Evolutionary conservation across 2,113 vertebrate genomes (phyloP).

Genomic region (Daubentonia madagascariensis): DNA sequence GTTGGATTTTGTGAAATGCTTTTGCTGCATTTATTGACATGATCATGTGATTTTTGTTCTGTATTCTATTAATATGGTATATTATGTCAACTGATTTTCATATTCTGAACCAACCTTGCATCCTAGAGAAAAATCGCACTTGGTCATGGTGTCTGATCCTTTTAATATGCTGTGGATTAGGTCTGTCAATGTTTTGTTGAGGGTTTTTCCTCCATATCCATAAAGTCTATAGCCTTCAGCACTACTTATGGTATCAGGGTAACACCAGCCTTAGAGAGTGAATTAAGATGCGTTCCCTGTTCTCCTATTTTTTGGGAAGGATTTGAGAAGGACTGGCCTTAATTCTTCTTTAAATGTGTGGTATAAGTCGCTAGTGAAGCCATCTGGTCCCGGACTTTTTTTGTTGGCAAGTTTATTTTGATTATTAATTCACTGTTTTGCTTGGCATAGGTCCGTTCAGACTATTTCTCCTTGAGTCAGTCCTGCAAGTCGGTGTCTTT

Average conservation of each 20-base stretch:
- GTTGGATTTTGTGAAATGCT: fast-evolving
- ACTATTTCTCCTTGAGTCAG: not conserved
- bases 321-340: not conserved
- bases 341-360: not conserved
- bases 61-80: fast-evolving
- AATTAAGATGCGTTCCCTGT: fast-evolving
- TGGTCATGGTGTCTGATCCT: fast-evolving
- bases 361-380: fast-evolving
- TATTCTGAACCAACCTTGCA: fast-evolving
- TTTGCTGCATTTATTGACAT: fast-evolving
- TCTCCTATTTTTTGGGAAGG: not conserved
- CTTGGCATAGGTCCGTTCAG: fast-evolving
- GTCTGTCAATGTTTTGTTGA: fast-evolving
- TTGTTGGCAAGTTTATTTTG: fast-evolving
- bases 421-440: fast-evolving
- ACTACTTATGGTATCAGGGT: fast-evolving
- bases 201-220: fast-evolving
- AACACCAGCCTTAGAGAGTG: fast-evolving
- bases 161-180: fast-evolving
- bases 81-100: fast-evolving
- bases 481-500: not conserved
- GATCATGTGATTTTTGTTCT: fast-evolving
- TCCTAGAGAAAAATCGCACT: fast-evolving
- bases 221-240: fast-evolving
- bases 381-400: too few relatives aligned